These are phyloP conservation scores for Sigmodon hispidus DNA, from an alignment of 2,113 vertebrate species.

Conservation along the genomic window DNA sequence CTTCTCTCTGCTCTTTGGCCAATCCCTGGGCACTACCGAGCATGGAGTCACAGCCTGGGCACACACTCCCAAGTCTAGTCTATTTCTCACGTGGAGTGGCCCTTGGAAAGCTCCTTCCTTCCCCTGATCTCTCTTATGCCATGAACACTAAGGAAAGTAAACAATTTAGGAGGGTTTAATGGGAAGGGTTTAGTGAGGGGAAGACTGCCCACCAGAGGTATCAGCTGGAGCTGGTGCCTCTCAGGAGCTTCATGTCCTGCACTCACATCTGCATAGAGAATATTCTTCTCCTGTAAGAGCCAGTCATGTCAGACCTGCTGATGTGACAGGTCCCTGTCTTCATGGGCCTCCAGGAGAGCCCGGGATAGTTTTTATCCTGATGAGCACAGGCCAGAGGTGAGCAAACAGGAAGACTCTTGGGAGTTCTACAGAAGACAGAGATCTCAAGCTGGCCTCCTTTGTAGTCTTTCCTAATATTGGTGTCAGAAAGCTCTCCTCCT, in stretches of 20 bases:
- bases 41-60: background rate
- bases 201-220: background rate
- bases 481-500: background rate
- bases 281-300: too few relatives aligned
- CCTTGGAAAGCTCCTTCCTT: background rate
- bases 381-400: rapidly evolving
- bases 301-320: too few relatives aligned
- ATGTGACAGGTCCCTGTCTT: background rate
- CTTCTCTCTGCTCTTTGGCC: background rate
- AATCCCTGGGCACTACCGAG: background rate
- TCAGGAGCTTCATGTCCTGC: too few relatives aligned
- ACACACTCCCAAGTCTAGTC: background rate
- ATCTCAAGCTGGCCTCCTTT: background rate
- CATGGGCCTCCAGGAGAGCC: background rate
- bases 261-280: background rate
- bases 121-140: background rate
- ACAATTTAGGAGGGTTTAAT: background rate
- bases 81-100: background rate
- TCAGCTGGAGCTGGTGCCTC: background rate
- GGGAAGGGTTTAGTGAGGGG: background rate
- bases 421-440: too few relatives aligned
- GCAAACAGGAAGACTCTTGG: rapidly evolving
- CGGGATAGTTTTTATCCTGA: background rate
- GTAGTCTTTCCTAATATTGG: too few relatives aligned
- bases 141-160: background rate